Evolutionary conservation across 2,888 invertebrate genomes (phyloP).

Genomic region (Cerastis leucographa): DNA sequence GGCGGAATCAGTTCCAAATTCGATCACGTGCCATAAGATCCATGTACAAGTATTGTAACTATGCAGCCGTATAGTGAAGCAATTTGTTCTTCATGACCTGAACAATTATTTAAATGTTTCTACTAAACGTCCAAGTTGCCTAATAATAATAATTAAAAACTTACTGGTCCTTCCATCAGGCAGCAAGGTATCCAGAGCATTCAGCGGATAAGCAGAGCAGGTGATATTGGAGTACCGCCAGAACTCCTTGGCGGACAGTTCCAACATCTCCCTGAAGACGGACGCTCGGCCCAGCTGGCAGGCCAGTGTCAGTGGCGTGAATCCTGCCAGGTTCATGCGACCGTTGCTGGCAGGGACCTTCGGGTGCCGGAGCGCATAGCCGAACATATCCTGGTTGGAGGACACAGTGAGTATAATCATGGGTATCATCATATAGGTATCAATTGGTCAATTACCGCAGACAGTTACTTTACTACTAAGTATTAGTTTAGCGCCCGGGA

Average conservation of each 20-base stretch:
- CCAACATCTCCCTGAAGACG: conserved; percentile 99
- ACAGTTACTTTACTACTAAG: not conserved
- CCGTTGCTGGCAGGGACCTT: conserved; percentile 98
- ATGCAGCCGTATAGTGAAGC: not conserved
- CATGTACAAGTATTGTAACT: not conserved
- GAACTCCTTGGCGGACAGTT: conserved; percentile 98
- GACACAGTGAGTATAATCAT: conserved; percentile 14
- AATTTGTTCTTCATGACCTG: not conserved
- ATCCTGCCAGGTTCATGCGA: conserved; percentile 96
- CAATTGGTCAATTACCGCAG: too few species aligned
- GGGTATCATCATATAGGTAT: too few species aligned
- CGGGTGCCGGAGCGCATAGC: conserved; percentile 98
- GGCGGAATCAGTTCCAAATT: not conserved
- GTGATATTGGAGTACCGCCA: conserved; percentile 99
- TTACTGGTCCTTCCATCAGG: conserved; percentile 98
- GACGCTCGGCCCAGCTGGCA: conserved; percentile 98
- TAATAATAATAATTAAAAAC: conserved; percentile 62
- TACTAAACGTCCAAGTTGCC: too few species aligned
- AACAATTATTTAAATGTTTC: not conserved
- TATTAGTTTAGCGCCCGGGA: not conserved
- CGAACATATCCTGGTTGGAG: conserved; percentile 97
- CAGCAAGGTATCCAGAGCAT: conserved; percentile 98
- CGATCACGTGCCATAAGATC: not conserved
- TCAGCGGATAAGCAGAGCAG: conserved; percentile 99
- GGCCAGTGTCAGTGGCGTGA: conserved; percentile 98